These are phyloP conservation scores for Xenopus petersii DNA, from an alignment of 2,797 vertebrate species.

Conservation along the genomic window DNA sequence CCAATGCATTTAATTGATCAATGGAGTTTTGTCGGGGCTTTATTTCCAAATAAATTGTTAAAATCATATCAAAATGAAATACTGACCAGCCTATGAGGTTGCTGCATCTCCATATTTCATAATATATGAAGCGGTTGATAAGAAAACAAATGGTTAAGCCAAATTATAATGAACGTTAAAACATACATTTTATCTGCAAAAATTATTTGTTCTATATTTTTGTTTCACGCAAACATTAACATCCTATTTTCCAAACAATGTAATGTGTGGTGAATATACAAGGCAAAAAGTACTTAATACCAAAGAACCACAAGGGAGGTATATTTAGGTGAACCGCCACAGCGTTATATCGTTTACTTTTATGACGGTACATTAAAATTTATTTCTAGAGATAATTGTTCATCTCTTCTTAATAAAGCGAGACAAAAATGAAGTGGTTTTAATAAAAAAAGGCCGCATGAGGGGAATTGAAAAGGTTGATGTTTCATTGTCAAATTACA, in stretches of 20 bases:
- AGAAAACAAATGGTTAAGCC: too few relatives aligned
- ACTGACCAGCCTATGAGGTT: too few relatives aligned
- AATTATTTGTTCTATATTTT: background rate
- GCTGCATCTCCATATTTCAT: too few relatives aligned
- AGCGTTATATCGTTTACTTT: constrained; percentile 80
- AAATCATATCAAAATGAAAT: too few relatives aligned
- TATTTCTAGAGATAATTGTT: constrained; percentile 81
- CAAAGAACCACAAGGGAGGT: constrained; percentile 79
- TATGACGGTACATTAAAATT: constrained; percentile 82
- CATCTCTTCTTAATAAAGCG: constrained; percentile 75
- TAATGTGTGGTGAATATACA: constrained; percentile 71
- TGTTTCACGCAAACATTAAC: background rate
- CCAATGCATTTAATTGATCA: too few relatives aligned
- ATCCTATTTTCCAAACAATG: constrained; percentile 65
- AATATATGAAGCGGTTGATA: too few relatives aligned
- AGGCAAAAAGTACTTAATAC: constrained; percentile 79
- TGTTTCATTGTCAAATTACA: constrained; percentile 68
- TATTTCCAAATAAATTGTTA: too few relatives aligned
- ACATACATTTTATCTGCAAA: too few relatives aligned
- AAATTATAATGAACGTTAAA: too few relatives aligned
- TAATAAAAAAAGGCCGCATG: constrained; percentile 76
- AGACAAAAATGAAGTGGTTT: constrained; percentile 67
- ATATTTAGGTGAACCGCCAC: constrained; percentile 77
- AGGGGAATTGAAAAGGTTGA: constrained; percentile 69
- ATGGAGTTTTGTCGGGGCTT: too few relatives aligned